Percentiles rank a stretch among this genome's conserved stretches.
Conservation (phyloP, 2,797 vertebrate genomes). For the Onychomys leucogaster region DNA sequence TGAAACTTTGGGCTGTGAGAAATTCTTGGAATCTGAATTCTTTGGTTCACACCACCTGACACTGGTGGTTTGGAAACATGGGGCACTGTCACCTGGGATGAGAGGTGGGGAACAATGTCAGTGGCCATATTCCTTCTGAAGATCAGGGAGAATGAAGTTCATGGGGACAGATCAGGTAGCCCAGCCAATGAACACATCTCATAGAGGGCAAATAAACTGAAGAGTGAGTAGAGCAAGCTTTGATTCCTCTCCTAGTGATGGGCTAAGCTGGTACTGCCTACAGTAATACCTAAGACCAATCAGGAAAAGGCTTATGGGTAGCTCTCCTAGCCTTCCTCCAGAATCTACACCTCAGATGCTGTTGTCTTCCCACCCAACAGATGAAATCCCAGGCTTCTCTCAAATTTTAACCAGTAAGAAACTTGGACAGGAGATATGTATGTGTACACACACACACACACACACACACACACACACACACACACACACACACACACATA, state of each 20-base stretch:
- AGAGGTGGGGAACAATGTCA: not conserved
- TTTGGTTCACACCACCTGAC: not conserved
- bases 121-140: constrained; percentile 1
- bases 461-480: no score
- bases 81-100: not conserved
- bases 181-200: constrained; percentile 16
- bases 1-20: not conserved
- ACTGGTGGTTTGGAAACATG: not conserved
- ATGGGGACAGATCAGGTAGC: not conserved
- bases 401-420: constrained; percentile 42
- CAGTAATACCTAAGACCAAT: not conserved
- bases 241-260: not conserved
- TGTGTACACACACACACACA: not conserved
- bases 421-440: not conserved
- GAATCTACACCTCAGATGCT: not conserved
- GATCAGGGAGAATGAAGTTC: not conserved
- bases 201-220: constrained; percentile 3
- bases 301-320: not conserved
- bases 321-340: not conserved
- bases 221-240: not conserved
- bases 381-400: constrained; percentile 46
- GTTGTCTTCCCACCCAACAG: constrained; percentile 10
- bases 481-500: not conserved
- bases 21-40: not conserved
- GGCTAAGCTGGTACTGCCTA: not conserved